Evolutionary conservation across 1,140 invertebrate genomes (phyloP), one percentile per base, ranked within the genome.

Genomic region (Helicorthomorpha holstii): DNA sequence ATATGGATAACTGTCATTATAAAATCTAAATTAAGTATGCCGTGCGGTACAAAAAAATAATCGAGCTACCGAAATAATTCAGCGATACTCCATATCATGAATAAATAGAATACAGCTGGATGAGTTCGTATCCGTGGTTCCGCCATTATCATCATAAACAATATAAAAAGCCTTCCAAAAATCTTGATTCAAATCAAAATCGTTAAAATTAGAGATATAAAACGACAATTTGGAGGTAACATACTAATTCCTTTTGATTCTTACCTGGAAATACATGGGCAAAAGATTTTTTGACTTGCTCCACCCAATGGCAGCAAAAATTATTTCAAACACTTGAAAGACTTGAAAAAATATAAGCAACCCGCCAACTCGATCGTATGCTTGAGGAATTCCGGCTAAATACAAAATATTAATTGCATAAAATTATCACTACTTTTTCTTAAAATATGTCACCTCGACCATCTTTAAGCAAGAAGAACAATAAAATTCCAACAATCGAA

Each of bases 71-170:
- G 19, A 41, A 91, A 70, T 21, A 92, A 60, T 71, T 95, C 90
- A 25, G 88, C 75, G 1, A 73, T 56, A 26, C 79, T 76, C 85
- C 88, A 96, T 3, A 85, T 70, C 3, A 83, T 58, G 62, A 93
- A 87, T 10, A 95, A 67, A 60, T 85, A 90, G 67, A 87, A 93
- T 1, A 92, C 75, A 1, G 85, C 81, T 0, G 86, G 85, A 58
- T 89, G 87, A 1, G 72, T 73, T 65, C 93, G 87, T 74, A 95
- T 83, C 50, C 85, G 71, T 0, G 81, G 76, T 63, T 96, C 90
- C 16, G 78, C 72, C 57, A 85, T 79, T 21, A 94, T 81, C 75
- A 93, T 80, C 1, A 72, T 69, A 66, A 93, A 90, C 24, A 95
- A 65, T 2, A 94, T 73, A 56, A 93, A 77, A 27, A 76, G 74